Base-by-base conservation (phyloP, 2,888 invertebrate species). In the Idaea dimidiata region DNA sequence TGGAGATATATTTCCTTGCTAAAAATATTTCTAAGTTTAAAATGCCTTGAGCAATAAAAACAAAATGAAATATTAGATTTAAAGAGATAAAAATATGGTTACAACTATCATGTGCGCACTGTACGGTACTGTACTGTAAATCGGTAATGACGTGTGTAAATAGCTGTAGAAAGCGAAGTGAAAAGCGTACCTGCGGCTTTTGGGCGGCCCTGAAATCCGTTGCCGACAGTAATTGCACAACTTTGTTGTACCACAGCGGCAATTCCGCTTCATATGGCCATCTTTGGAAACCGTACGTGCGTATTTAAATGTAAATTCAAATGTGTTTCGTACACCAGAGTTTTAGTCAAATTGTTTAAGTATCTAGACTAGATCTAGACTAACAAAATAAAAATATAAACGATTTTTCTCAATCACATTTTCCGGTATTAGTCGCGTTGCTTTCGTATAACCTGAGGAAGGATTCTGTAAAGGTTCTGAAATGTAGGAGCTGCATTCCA, bases 201-300 rank as follows among this genome's bases (percentile, higher is more conserved):
- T 68, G 69, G 73, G 69, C 68, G 64, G 66, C 62, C 65, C 71
- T 68, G 69, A 75, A 79, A 80, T 76, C 74, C 72, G 72, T 71
- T 73, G 73, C 66, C 70, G 74, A 63, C 67, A 65, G 78, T 82
- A 80, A 81, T 78, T 78, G 73, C 73, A 65, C 69, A 81, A 79
- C 77, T 82, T 82, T 73, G 78, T 73, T 72, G 73, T 69, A 73
- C 74, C 75, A 60, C 76, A 73, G 61, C 63, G 67, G 68, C 65
- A 64, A 70, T 68, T 71, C 67, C 63, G 68, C 67, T 67, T 72
- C 72, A 70, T 68, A 73, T 73, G 73, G 66, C 67, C 72, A 73
- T 74, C 67, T 69, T 71, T 70, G 65, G 71, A 70, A 75, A 66
- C 74, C 77, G 71, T 69, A 60, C 66, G 68, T 69, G 66, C 67